A percentile compares a stretch with the other conserved stretches of the same genome.
phyloP scores from a whole-genome alignment of 2,113 vertebrate species.

The Chaetorhynchus papuensis region DNA sequence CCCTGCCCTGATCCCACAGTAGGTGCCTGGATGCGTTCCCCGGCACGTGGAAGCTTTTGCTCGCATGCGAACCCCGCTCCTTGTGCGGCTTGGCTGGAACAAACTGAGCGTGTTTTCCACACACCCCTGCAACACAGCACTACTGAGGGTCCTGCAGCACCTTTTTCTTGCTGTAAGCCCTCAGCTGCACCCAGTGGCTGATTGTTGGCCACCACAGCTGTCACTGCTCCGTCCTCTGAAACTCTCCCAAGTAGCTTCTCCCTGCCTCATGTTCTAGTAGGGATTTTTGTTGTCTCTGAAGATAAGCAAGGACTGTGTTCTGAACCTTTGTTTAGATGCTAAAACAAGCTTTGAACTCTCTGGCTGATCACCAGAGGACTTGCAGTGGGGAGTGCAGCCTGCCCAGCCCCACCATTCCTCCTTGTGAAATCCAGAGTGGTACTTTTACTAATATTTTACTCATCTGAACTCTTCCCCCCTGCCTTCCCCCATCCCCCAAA shows the following conservation, averaged over 20 bases:
- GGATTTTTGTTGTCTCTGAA: not conserved
- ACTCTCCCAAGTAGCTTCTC: not conserved
- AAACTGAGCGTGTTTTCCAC: not conserved
- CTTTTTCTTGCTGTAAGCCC: not conserved
- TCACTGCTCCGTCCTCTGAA: not conserved
- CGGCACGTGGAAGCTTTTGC: not conserved
- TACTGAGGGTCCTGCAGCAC: not conserved
- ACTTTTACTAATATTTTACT: not conserved
- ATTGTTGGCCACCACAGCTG: not conserved
- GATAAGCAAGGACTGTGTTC: not conserved
- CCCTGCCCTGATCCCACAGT: not conserved
- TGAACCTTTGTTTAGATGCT: not conserved
- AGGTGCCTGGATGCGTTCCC: not conserved
- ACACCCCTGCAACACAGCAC: not conserved
- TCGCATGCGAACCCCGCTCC: accelerated
- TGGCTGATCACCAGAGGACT: not conserved
- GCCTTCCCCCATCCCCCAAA: not conserved
- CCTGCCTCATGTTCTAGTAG: not conserved
- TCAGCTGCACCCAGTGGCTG: accelerated
- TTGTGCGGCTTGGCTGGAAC: not conserved
- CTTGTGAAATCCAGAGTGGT: not conserved
- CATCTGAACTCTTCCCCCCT: not conserved
- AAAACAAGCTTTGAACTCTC: not conserved
- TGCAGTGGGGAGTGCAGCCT: not conserved
- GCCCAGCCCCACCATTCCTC: not conserved